These are phyloP conservation scores for Plagodis pulveraria DNA, from an alignment of 2,888 invertebrate genomes.

Conservation along the genomic window DNA sequence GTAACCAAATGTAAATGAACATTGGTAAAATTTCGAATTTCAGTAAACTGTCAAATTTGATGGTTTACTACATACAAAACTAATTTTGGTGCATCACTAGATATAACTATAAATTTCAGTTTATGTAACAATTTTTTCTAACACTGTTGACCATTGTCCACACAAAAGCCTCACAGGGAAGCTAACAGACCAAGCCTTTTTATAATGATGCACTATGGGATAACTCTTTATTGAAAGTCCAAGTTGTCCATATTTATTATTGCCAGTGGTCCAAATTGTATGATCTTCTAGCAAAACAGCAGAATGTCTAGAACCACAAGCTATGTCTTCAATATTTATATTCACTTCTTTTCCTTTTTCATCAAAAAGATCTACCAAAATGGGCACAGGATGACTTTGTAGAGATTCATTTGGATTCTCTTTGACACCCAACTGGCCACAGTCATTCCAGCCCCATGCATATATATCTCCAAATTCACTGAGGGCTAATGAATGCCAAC, in stretches of 20 bases:
- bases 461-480: slow-evolving; percentile 93
- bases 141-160: slow-evolving; percentile 71
- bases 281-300: slow-evolving; percentile 88
- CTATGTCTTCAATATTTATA: slow-evolving; percentile 84
- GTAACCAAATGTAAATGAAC: no score
- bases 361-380: slow-evolving; percentile 67
- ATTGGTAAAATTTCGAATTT: no score
- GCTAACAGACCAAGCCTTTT: slow-evolving; percentile 53
- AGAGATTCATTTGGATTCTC: slow-evolving; percentile 52
- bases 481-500: slow-evolving; percentile 94
- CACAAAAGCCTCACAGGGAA: slow-evolving; percentile 52
- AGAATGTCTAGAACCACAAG: slow-evolving; percentile 92
- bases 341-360: slow-evolving; percentile 70
- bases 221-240: slow-evolving; percentile 68
- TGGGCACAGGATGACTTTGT: slow-evolving; percentile 64
- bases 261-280: slow-evolving; percentile 90
- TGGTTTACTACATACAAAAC: no score
- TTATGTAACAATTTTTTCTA: slow-evolving; percentile 3
- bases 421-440: slow-evolving; percentile 92
- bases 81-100: no score
- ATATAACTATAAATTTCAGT: no score
- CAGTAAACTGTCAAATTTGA: no score
- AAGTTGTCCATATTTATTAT: slow-evolving; percentile 93
- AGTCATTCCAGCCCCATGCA: slow-evolving; percentile 96
- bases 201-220: slow-evolving; percentile 58